phyloP scores from a whole-genome alignment of 1,140 invertebrate genomes.

The Hirudo medicinalis region DNA sequence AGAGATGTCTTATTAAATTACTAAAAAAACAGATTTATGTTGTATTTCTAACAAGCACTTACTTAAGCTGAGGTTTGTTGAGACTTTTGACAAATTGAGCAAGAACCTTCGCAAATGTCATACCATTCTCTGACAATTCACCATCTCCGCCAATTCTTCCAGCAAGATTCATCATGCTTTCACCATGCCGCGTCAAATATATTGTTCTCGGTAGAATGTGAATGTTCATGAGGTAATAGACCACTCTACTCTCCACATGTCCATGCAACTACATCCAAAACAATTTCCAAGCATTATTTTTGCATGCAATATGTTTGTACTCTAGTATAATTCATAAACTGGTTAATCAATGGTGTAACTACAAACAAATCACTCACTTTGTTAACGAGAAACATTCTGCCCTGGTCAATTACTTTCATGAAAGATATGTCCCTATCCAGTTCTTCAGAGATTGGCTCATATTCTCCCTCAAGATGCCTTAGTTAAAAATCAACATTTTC shows the following conservation, averaged over 20 bases:
- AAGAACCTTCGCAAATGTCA: slow-evolving; percentile 24
- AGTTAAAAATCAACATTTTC: background rate
- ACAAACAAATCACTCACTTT: background rate
- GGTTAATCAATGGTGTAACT: too few relatives aligned
- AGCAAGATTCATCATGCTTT: slow-evolving; percentile 74
- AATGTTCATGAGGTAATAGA: slow-evolving; percentile 96
- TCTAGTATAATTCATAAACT: too few relatives aligned
- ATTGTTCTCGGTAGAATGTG: slow-evolving; percentile 89
- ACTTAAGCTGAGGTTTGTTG: slow-evolving; percentile 60
- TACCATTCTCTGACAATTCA: slow-evolving; percentile 63
- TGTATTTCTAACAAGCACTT: background rate
- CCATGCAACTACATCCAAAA: slow-evolving; percentile 35
- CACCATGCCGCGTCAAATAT: slow-evolving; percentile 84
- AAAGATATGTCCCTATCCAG: slow-evolving; percentile 50
- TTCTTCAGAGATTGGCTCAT: slow-evolving; percentile 70
- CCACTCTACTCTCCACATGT: slow-evolving; percentile 85
- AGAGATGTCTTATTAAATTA: background rate
- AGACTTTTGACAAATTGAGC: slow-evolving; percentile 24
- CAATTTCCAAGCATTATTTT: background rate
- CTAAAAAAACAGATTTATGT: background rate
- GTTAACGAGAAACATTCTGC: slow-evolving; percentile 38
- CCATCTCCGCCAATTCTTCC: slow-evolving; percentile 86
- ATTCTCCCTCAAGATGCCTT: slow-evolving; percentile 72
- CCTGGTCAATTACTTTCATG: slow-evolving; percentile 89
- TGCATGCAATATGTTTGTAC: too few relatives aligned